Conservation (phyloP, 37 sponge, comb jelly and placozoan genomes). For the Chondrosia reniformis region DNA sequence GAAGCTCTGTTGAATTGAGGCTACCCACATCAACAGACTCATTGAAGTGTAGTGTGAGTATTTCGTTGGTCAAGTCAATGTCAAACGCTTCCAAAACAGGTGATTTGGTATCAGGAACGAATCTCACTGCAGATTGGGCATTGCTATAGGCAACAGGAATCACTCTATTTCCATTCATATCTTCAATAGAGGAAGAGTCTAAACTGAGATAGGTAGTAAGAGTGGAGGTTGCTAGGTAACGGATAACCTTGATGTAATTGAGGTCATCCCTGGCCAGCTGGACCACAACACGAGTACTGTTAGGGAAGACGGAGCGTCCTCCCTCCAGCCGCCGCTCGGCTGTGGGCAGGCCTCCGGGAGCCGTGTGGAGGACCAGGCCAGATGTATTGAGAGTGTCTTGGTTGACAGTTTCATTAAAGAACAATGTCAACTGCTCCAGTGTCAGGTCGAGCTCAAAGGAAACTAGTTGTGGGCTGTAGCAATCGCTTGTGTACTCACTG, state of each 20-base stretch:
- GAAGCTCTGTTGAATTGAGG: slow-evolving; percentile 44
- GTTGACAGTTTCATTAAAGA: slow-evolving; percentile 81
- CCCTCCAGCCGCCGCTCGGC: slow-evolving; percentile 38
- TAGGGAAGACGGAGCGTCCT: slow-evolving; percentile 47
- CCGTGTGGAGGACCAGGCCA: slow-evolving; percentile 32
- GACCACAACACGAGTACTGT: slow-evolving; percentile 55
- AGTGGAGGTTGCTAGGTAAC: slow-evolving; percentile 37
- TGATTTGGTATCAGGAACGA: slow-evolving; percentile 44
- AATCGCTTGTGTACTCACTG: slow-evolving; percentile 25
- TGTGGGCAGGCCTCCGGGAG: neutral
- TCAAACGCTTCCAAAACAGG: slow-evolving; percentile 65
- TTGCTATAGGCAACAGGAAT: slow-evolving; percentile 20
- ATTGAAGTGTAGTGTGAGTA: slow-evolving; percentile 57
- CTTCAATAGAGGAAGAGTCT: slow-evolving; percentile 37
- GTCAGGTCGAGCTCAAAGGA: slow-evolving; percentile 75
- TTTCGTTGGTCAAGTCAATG: slow-evolving; percentile 63
- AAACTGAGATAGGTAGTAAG: slow-evolving; percentile 66
- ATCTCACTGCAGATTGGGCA: slow-evolving; percentile 38
- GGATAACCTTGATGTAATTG: slow-evolving; percentile 80
- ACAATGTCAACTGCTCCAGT: slow-evolving; percentile 64
- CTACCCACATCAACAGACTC: slow-evolving; percentile 74
- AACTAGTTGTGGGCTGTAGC: slow-evolving; percentile 39
- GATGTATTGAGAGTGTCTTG: slow-evolving; percentile 32
- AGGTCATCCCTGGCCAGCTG: slow-evolving; percentile 67
- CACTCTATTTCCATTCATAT: slow-evolving; percentile 75